Evolutionary conservation across 92 coral and sea anemone genomes (phyloP), one percentile per base, ranked within the genome.

Genomic region (Epizoanthus fatuus): DNA sequence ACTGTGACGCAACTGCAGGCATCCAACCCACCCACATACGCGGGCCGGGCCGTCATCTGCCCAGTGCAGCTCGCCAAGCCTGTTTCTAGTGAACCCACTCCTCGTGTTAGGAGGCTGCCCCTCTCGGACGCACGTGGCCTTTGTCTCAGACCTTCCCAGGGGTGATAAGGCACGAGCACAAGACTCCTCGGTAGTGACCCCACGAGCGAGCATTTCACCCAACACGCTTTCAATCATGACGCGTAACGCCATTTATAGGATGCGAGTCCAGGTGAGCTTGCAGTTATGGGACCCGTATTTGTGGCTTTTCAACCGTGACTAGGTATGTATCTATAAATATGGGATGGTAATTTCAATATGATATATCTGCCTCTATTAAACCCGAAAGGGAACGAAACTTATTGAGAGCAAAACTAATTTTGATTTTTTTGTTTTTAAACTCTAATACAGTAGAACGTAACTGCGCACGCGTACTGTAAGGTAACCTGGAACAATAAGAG

Each of bases 121-220:
- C 12, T 92, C 99, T 90, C 58, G 98, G 86, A 87, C 95, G 13
- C 62, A 7, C 80, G 9, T 73, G 89, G 93, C 98, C 97, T 97
- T 83, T 90, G 93, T 97, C 99, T 97, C 99, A 95, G 99, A 97
- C 99, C 99, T 97, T 97, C 99, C 99, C 99, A 97, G 91, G 98
- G 99, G 99, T 78, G 57, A 69, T 54, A 19, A n/a, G 81, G 98
- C 98, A 93, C 98, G 90, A 90, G 83, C 72, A 85, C 63, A 38
- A 9, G 37, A 63, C 80, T 91, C 99, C 98, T 84, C 99, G 99
- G 72, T 67, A 79, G 98, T 96, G 88, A 82, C 99, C 99, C 98
- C 94, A 88, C 77, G 84, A 96, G 99, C 99, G 98, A 96, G 98
- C 99, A 94, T 96, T 96, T 90, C 99, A 89, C 96, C 99, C 99